phyloP scores from a whole-genome alignment of 1,140 invertebrate genomes.

The Heterodera schachtii region DNA sequence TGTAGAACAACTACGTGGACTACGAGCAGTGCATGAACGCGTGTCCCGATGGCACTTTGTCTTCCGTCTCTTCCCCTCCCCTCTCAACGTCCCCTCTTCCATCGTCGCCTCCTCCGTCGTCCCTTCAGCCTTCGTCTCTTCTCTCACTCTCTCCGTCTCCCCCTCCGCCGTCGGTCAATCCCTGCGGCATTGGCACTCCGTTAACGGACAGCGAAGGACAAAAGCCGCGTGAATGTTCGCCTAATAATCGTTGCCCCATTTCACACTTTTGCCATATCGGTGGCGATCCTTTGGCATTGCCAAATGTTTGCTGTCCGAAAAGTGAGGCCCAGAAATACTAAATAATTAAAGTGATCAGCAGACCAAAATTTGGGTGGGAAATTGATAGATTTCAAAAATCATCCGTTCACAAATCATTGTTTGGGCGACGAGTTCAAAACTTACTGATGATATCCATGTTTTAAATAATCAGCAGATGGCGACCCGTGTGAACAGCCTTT shows the following conservation, averaged over 20 bases:
- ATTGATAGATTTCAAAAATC: too few species aligned
- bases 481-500: slow-evolving; percentile 58
- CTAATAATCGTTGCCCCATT: slow-evolving; percentile 43
- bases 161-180: slow-evolving; percentile 49
- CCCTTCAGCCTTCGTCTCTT: slow-evolving; percentile 46
- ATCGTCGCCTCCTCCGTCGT: slow-evolving; percentile 40
- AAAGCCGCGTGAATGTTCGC: slow-evolving; percentile 30
- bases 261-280: slow-evolving; percentile 62
- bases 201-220: slow-evolving; percentile 43
- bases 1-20: slow-evolving; percentile 47
- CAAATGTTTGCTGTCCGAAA: slow-evolving; percentile 61
- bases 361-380: too few species aligned
- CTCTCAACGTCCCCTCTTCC: not conserved
- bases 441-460: not conserved
- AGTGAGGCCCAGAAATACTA: slow-evolving; percentile 31
- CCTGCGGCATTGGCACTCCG: slow-evolving; percentile 55
- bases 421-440: not conserved
- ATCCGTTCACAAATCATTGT: too few species aligned
- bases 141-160: not conserved
- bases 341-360: too few species aligned
- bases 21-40: slow-evolving; percentile 44
- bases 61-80: not conserved
- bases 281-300: not conserved
- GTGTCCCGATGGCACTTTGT: slow-evolving; percentile 50
- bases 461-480: slow-evolving; percentile 51